Evolutionary conservation across 2,797 vertebrate genomes (phyloP).

Genomic region (Pygocentrus nattereri): DNA sequence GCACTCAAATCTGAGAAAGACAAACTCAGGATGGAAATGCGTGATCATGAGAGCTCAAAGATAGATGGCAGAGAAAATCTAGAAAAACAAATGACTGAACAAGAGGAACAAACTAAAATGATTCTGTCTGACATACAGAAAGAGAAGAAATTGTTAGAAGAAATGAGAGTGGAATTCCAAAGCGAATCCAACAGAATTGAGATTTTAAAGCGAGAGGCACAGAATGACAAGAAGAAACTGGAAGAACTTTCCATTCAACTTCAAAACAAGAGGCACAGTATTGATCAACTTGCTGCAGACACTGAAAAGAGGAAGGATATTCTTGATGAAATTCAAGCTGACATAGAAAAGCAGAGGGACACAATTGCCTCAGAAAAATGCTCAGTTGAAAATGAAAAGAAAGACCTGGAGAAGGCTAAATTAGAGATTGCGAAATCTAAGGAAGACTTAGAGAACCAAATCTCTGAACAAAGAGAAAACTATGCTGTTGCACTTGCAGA

Average conservation of each 20-base stretch:
- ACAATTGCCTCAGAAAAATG: neutral
- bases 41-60: neutral
- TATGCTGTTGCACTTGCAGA: neutral
- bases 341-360: constrained; percentile 18
- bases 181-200: neutral
- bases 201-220: neutral
- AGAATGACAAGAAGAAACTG: neutral
- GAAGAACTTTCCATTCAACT: neutral
- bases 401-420: constrained; percentile 30
- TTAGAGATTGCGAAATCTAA: neutral
- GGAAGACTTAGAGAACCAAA: constrained; percentile 32
- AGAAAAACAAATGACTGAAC: neutral
- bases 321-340: constrained; percentile 20
- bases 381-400: constrained; percentile 14
- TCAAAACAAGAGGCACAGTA: constrained; percentile 20
- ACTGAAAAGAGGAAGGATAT: constrained; percentile 21
- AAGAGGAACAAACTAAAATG: neutral
- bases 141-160: neutral
- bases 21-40: neutral
- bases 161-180: constrained; percentile 5
- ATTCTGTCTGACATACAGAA: neutral
- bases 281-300: constrained; percentile 12
- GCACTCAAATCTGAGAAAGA: neutral
- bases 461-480: neutral
- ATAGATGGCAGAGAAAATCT: neutral